A percentile compares a stretch with the other conserved stretches of the same genome.
Evolutionary conservation across 2,797 vertebrate genomes (phyloP).

Genomic region (Botia kubotai): DNA sequence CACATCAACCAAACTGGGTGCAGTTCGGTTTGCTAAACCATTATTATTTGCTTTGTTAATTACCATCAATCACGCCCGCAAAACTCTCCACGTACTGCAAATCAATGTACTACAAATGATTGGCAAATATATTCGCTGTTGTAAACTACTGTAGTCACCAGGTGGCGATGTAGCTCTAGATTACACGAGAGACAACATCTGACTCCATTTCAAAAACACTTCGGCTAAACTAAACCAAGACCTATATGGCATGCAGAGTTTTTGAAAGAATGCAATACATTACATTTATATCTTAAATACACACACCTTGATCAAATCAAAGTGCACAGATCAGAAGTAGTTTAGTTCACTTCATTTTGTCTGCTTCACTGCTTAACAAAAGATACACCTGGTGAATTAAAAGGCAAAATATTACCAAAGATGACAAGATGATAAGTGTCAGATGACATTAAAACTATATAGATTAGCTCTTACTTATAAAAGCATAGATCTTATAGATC

Average conservation of each 20-base stretch:
- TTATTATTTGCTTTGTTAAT: conserved; percentile 4
- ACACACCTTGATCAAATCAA: background rate
- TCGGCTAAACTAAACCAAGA: background rate
- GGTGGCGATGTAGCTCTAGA: conserved; percentile 44
- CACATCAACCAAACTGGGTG: conserved; percentile 17
- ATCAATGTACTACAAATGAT: too few species aligned
- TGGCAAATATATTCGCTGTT: too few species aligned
- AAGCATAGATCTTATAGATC: background rate
- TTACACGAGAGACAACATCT: background rate
- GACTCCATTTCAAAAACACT: background rate
- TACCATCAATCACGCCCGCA: background rate
- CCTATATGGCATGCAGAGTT: background rate
- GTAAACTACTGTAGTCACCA: conserved; percentile 42
- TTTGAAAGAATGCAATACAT: background rate
- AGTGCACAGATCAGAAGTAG: background rate
- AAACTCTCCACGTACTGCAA: background rate
- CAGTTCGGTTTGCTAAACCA: conserved; percentile 47
- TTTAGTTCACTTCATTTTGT: background rate
- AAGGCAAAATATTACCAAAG: background rate
- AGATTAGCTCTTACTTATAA: background rate
- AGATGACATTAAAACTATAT: background rate
- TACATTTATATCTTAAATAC: conserved; percentile 10
- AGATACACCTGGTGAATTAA: background rate
- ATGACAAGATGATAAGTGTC: background rate
- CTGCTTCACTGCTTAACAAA: background rate